Evolutionary conservation across 2,113 vertebrate genomes (phyloP), one percentile per base, ranked within the genome.

Genomic region (Plecotus auritus): DNA sequence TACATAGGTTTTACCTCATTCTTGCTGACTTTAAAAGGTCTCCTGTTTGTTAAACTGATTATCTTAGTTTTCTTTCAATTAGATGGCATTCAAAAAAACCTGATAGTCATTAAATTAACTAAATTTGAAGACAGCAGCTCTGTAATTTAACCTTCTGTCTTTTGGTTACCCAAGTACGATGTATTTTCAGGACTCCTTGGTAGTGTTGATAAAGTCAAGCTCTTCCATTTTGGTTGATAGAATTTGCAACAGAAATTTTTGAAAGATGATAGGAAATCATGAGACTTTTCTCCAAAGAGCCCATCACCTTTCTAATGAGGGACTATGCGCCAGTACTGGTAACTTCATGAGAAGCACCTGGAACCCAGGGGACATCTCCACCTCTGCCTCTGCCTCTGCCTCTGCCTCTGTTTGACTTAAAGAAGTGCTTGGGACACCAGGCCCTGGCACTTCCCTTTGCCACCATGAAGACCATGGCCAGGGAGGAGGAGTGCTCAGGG

Each of bases 1-100:
- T 98, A 98, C 92, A 99, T 98, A 1, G 97, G 95, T 72, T 98
- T 99, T 3, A 90, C 97, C 14, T 98, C 97, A 1, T 97, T 98
- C 87, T 93, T 95, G 84, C 61, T 78, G 87, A 96, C 14, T 86
- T 97, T 93, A 28, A 91, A 86, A 1, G 20, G 88, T 95, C 0
- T 47, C 0, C 7, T 81, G 4, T 37, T 83, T 93, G 66, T 78
- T 5, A 42, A 97, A 93, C 26, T 54, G 61, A 0, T 11, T 17
- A 18, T 40, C 17, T 84, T 94, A 96, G 73, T 69, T 95, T 73
- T 74, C 95, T 93, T 91, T 97, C 73, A 97, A 95, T 85, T 94
- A 94, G 30, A 94, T 74, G 30, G 56, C 89, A 47, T 96, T 95
- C 88, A 90, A 80, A 0, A 91, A 76, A 70, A 96, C 26, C 40